Base-by-base conservation (phyloP, 1,140 invertebrate species). In the Lordiphosa mommai region DNA sequence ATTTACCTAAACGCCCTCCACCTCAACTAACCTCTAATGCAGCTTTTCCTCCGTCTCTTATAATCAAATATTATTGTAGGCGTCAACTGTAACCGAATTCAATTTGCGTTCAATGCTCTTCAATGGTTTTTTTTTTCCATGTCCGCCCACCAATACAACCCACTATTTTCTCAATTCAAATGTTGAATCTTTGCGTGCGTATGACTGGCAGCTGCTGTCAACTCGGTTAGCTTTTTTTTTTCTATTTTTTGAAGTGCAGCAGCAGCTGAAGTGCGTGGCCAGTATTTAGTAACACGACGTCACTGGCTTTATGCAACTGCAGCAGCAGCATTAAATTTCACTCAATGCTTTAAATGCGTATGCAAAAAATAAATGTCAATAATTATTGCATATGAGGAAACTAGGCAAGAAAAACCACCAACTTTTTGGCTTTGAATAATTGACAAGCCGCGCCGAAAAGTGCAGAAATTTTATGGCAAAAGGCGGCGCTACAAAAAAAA, bases 261-360 rank as follows among this genome's bases (percentile, higher is more conserved):
- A 27, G 5, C 23, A 4, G 23, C 23, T 27, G 23, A 27, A 27
- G 23, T 27, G 23, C 23, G 23, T 27, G 23, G 5, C 23, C 6
- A 27, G 23, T 27, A 27, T 27, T 27, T 27, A 27, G 16, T 3
- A 3, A 17, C 1, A 1, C 1, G 16, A 17, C 16, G 16, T 17
- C 16, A 17, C 16, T 17, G 3, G 23, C 2, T 27, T 27, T 27
- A 27, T 27, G 23, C 23, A 27, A 27, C 23, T 17, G n/a, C n/a
- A n/a, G n/a, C n/a, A n/a, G n/a, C n/a, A n/a, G n/a, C n/a, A n/a
- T n/a, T n/a, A 34, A 41, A 50, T 61, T 51, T 63, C 46, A 61
- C 59, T 47, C 49, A 59, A 36, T 50, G 49, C 32, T n/a, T n/a
- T 27, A 68, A 59, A 58, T 71, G 72, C 72, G 72, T 77, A 77